Conservation (phyloP, 2,888 invertebrate species). For the Spisula solida region DNA sequence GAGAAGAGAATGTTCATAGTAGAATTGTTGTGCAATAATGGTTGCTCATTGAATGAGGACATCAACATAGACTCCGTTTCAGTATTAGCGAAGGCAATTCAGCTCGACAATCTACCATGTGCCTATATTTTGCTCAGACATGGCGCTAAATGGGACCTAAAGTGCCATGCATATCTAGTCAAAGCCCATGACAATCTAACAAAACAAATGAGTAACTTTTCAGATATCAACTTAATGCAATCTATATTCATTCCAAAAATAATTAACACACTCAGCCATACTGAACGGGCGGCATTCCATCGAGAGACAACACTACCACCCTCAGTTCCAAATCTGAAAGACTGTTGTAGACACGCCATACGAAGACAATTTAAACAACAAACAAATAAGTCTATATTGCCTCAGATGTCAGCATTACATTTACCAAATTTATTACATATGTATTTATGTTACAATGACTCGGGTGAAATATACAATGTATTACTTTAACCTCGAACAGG, state of each 20-base stretch:
- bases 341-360: conserved; percentile 50
- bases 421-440: conserved; percentile 40
- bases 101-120: conserved; percentile 45
- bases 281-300: background rate
- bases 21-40: conserved; percentile 10
- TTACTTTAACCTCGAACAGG: background rate
- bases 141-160: conserved; percentile 47
- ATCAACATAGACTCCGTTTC: background rate
- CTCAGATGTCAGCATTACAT: conserved; percentile 27
- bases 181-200: background rate
- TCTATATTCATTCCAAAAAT: conserved; percentile 27
- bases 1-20: conserved; percentile 41
- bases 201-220: background rate
- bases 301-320: background rate
- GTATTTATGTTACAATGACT: conserved; percentile 53
- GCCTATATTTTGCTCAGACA: conserved; percentile 56
- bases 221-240: background rate
- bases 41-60: conserved; percentile 16
- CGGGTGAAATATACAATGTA: background rate
- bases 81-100: conserved; percentile 33
- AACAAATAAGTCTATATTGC: conserved; percentile 37
- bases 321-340: conserved; percentile 18
- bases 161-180: conserved; percentile 23
- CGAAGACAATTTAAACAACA: conserved; percentile 19
- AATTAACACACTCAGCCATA: background rate